A percentile compares a stretch with the other conserved stretches of the same genome.
Evolutionary conservation across 1,140 invertebrate genomes (phyloP).

Genomic region (Ceratina calcarata): DNA sequence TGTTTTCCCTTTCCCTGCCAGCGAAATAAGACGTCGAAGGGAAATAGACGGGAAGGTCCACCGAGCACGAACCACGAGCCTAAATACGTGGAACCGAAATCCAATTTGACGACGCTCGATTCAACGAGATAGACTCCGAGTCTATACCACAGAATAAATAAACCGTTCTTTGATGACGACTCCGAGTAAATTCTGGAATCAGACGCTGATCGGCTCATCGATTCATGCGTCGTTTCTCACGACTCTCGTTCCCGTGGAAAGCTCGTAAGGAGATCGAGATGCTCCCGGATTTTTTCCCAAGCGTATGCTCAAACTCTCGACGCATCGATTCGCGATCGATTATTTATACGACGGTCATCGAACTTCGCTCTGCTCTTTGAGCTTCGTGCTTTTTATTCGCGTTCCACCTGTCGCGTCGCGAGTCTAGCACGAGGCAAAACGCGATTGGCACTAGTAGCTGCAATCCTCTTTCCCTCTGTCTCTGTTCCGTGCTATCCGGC

Average conservation of each 20-base stretch:
- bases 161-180: too few relatives aligned
- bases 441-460: slow-evolving; percentile 43
- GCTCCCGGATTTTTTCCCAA: not conserved
- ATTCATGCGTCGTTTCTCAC: too few relatives aligned
- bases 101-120: slow-evolving; percentile 2
- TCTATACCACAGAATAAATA: too few relatives aligned
- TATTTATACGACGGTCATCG: slow-evolving; percentile 31
- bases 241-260: too few relatives aligned
- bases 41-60: not conserved
- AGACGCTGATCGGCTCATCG: too few relatives aligned
- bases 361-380: too few relatives aligned
- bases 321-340: slow-evolving; percentile 18
- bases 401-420: slow-evolving; percentile 58
- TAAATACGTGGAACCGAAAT: not conserved
- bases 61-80: not conserved
- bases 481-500: not conserved
- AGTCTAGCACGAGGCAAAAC: slow-evolving; percentile 30
- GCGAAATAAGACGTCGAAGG: slow-evolving; percentile 43
- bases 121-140: not conserved
- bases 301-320: not conserved
- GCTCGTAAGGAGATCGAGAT: too few relatives aligned
- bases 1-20: slow-evolving; percentile 55
- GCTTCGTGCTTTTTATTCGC: slow-evolving; percentile 49
- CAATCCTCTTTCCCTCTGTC: not conserved
- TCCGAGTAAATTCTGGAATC: too few relatives aligned